These are phyloP conservation scores for Bufo bufo DNA, from an alignment of 2,113 vertebrate genomes.

Conservation along the genomic window DNA sequence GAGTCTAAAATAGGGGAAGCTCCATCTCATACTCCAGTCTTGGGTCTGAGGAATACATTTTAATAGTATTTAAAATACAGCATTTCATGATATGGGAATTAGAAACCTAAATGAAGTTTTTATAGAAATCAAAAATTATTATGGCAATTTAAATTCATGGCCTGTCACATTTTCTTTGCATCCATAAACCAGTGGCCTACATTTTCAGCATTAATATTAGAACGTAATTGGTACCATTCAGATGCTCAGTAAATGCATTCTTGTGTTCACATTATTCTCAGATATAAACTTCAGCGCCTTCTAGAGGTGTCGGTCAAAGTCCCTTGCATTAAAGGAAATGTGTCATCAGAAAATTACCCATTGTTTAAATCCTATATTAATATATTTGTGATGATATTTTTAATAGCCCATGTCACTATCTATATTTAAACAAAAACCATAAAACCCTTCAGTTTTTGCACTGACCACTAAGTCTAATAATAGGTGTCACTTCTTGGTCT, in stretches of 20 bases:
- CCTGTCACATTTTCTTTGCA: background rate
- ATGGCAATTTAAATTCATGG: background rate
- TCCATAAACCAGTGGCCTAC: background rate
- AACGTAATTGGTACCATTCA: constrained; percentile 32
- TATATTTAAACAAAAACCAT: too few species aligned
- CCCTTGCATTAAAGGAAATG: background rate
- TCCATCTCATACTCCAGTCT: background rate
- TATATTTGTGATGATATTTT: too few species aligned
- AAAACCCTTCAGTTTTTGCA: too few species aligned
- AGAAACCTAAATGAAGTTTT: background rate
- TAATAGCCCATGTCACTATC: too few species aligned
- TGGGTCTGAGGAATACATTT: background rate
- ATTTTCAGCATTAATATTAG: background rate
- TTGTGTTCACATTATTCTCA: constrained; percentile 22
- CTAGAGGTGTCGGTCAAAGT: constrained; percentile 22
- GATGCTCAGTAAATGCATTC: constrained; percentile 18
- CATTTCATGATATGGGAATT: background rate
- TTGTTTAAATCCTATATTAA: too few species aligned
- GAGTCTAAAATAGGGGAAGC: background rate
- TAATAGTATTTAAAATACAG: background rate
- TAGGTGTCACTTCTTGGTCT: too few species aligned
- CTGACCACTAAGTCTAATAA: too few species aligned
- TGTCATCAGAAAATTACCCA: too few species aligned
- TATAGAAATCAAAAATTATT: background rate
- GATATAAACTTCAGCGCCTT: constrained; percentile 27